A percentile compares a stretch with the other conserved stretches of the same genome.
Evolutionary conservation across 2,888 invertebrate genomes (phyloP).

Genomic region (Thecocarcelia acutangulata): DNA sequence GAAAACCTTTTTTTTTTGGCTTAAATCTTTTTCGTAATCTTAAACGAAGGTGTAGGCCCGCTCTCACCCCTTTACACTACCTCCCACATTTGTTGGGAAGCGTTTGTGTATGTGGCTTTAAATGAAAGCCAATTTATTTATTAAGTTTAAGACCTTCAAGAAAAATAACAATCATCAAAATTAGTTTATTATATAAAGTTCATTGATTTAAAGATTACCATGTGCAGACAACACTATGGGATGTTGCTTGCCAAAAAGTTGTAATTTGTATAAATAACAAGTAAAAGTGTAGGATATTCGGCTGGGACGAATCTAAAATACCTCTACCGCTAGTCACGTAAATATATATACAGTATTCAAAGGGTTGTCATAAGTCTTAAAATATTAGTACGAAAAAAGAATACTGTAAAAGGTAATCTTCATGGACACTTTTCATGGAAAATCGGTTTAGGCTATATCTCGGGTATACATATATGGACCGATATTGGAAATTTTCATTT

Average conservation of each 20-base stretch:
- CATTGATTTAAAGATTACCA: constrained; percentile 67
- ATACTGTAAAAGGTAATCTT: too few species aligned
- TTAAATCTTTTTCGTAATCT: constrained; percentile 25
- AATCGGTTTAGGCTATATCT: too few species aligned
- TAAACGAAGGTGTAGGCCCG: neutral
- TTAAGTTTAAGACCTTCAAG: constrained; percentile 65
- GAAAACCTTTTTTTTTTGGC: constrained; percentile 3
- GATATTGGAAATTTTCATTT: too few species aligned
- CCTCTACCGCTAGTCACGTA: too few species aligned
- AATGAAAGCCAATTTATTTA: constrained; percentile 58
- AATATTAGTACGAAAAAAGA: too few species aligned
- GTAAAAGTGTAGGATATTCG: too few species aligned
- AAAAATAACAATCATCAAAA: constrained; percentile 73
- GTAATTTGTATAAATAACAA: too few species aligned
- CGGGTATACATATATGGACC: too few species aligned
- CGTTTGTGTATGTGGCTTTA: constrained; percentile 19
- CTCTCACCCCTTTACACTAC: constrained; percentile 21
- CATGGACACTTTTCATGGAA: too few species aligned
- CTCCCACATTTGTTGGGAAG: constrained; percentile 28
- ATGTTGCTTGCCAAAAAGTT: neutral
- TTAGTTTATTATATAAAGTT: constrained; percentile 77
- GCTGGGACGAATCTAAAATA: too few species aligned
- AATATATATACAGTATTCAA: too few species aligned
- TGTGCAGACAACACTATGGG: constrained; percentile 36
- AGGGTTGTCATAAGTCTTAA: too few species aligned